These are phyloP conservation scores for Bubo blakistoni DNA, from an alignment of 2,113 vertebrate genomes.

Conservation along the genomic window DNA sequence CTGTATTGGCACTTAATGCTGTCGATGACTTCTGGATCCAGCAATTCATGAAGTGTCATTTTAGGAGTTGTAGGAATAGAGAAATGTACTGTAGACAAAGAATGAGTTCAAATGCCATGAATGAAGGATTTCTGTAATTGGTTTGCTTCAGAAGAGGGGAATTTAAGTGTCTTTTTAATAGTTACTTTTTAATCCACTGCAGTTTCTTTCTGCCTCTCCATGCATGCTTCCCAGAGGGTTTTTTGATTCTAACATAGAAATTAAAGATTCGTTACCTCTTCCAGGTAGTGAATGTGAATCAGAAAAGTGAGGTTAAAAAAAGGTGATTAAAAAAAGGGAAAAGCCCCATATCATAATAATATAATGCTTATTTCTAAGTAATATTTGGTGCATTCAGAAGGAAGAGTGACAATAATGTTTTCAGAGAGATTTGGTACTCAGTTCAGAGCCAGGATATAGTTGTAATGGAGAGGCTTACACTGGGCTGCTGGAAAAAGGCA, in stretches of 20 bases:
- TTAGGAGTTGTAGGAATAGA: not conserved
- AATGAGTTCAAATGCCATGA: rapidly evolving
- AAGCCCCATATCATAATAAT: rapidly evolving
- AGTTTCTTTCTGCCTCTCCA: not conserved
- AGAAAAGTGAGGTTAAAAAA: not conserved
- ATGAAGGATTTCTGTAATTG: not conserved
- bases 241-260: not conserved
- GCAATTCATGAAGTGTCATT: not conserved
- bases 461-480: not conserved
- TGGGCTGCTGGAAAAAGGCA: not conserved
- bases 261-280: not conserved
- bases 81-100: not conserved
- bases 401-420: not conserved
- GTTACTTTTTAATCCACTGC: not conserved
- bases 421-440: not conserved
- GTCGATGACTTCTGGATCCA: not conserved
- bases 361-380: not conserved
- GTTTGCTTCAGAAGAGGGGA: not conserved
- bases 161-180: not conserved
- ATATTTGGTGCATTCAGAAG: not conserved
- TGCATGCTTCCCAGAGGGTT: not conserved
- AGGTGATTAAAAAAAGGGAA: not conserved
- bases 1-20: not conserved
- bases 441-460: not conserved
- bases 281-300: not conserved